Base-by-base conservation (phyloP, 1,140 invertebrate species). In the Trichomalopsis sarcophagae region DNA sequence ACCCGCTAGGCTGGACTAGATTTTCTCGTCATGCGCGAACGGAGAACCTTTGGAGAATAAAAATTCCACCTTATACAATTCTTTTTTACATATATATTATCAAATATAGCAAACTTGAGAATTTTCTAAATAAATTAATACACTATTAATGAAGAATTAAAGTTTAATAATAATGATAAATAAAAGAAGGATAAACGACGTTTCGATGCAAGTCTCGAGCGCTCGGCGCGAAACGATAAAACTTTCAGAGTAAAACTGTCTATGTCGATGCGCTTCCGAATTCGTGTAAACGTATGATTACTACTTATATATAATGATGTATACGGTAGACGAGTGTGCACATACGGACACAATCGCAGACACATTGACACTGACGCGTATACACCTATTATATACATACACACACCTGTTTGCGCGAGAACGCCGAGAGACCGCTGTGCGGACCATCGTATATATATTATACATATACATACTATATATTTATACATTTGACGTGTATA, bases 401-500 rank as follows among this genome's bases (percentile, higher is more conserved):
- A 62, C 6, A 62, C 5, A 62, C 17, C 17, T n/a, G 55, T 62
- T 62, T 44, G 69, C 11, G 14, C 27, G 69, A 55, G 30, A n/a
- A 74, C 11, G 11, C 13, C 7, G 40, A 71, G 40, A 71, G 27
- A 44, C 81, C 74, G 81, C 73, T 76, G 73, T 66, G 74, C 55
- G 81, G 71, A 55, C 14, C 44, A 76, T 75, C 21, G 21, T 50
- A 76, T 50, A 78, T 79, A 62, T 62, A 62, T 62, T 17, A 62
- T 62, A 62, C 5, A 68, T 68, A 75, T 50, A 74, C 27, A 83
- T 83, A 79, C 40, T 84, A 82, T 62, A 84, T 84, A 75, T 83
- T 75, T 79, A 27, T 84, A 66, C 23, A 69, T 73, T 73, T 76
- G 62, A 74, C 74, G 78, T 85, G 85, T 88, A 73, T 87, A 83